Evolutionary conservation across 2,888 invertebrate species (phyloP), one percentile per base, ranked within the genome.

Genomic region (Rhopalosiphum nymphaeae): DNA sequence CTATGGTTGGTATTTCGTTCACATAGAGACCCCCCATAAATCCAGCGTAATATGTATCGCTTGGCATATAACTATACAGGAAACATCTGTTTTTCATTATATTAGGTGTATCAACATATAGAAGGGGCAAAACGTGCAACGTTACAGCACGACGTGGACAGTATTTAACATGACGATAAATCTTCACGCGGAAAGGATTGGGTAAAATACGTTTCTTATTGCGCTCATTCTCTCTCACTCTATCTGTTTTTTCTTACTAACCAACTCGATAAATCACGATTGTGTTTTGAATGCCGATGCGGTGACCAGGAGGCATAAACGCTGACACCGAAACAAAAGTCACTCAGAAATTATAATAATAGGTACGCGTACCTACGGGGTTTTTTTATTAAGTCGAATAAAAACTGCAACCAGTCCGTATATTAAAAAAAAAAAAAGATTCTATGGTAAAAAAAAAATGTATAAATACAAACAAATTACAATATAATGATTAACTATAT

Each of bases 31-130:
- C 86, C 36, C 67, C 61, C 53, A 78, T 92, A 92, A 92, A 88
- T 67, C 78, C 42, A 5, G 53, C 42, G 21, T 53, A 29, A 87
- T 42, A 44, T 16, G 67, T 53, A 42, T 25, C 42, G 92, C 29
- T 3, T n/a, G n/a, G 53, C 86, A 5, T 21, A 78, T 36, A 36
- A 36, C 78, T 21, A 67, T 16, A 90, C 85, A 61, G 89, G 90
- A 94, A 94, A 94, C 94, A 94, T 94, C 89, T 94, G 94, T 94
- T 94, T 91, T 94, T 94, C 94, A 86, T 94, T 94, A 94, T 26
- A 49, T 78, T 36, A 89, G 78, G n/a, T 88, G 25, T 29, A 86
- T 86, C 46, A 29, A 86, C 21, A 26, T 49, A 29, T 49, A 29
- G 36, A 21, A 53, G 84, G 29, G 16, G 84, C 4, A 56, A 86